phyloP scores from a whole-genome alignment of 2,888 invertebrate species.

The Cephus pygmeus region DNA sequence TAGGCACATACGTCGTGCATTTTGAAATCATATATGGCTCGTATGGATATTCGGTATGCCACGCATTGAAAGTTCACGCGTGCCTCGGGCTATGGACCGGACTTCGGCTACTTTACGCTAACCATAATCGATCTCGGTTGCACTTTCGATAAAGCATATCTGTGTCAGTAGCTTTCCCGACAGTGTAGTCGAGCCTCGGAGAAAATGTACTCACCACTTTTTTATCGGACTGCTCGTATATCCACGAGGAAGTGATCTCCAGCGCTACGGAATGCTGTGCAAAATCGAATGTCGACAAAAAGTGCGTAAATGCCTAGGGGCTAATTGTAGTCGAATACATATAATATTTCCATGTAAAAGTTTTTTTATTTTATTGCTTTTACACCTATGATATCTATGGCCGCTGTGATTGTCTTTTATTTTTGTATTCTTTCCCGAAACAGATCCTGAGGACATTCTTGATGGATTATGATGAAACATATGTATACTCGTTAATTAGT shows the following conservation, averaged over 20 bases:
- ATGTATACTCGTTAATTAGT: not conserved
- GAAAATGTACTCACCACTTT: constrained; percentile 4
- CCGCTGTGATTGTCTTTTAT: not conserved
- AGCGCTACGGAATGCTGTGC: not conserved
- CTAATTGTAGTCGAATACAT: not conserved
- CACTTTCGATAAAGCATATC: constrained; percentile 4
- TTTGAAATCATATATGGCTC: constrained; percentile 3
- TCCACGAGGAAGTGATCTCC: constrained; percentile 1
- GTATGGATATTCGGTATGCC: not conserved
- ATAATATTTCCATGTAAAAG: not conserved
- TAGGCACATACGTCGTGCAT: not conserved
- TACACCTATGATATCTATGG: not conserved
- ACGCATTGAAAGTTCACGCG: constrained; percentile 19
- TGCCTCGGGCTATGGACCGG: constrained; percentile 13
- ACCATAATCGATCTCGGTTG: not conserved
- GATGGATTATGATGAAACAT: not conserved
- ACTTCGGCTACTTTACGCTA: constrained; percentile 16
- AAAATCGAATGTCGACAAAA: not conserved
- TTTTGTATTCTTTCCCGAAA: not conserved
- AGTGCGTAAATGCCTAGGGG: not conserved
- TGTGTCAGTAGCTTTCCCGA: constrained; percentile 6
- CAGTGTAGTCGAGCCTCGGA: not conserved
- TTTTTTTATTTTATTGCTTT: not conserved
- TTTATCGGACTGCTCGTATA: not conserved
- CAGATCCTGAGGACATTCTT: not conserved